Percentiles rank a stretch among this genome's conserved stretches.
Evolutionary conservation across 2,113 vertebrate genomes (phyloP).

Genomic region (Emydocephalus ijimae): DNA sequence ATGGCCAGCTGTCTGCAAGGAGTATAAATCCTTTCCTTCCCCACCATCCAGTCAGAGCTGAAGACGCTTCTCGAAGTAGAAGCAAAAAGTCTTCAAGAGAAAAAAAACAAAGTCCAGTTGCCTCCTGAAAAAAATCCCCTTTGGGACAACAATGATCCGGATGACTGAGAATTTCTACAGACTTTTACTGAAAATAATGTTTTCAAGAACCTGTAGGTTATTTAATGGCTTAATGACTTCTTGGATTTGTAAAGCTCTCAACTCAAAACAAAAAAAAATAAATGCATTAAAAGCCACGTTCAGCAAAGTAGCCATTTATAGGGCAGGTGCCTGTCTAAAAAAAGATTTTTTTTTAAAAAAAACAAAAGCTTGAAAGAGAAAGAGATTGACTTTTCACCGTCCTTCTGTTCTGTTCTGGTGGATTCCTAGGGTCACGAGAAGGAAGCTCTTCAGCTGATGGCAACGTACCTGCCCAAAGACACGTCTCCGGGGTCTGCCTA

Average conservation of each 20-base stretch:
- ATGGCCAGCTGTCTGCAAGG: no score
- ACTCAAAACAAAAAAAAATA: neutral
- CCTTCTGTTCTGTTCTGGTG: neutral
- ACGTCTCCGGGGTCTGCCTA: constrained; percentile 98
- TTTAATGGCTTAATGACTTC: neutral
- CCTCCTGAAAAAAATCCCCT: no score
- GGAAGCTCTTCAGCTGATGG: constrained; percentile 96
- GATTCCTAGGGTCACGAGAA: constrained; percentile 90
- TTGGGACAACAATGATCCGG: no score
- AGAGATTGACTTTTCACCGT: neutral
- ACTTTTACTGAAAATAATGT: neutral
- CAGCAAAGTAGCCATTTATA: neutral
- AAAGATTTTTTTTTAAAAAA: neutral
- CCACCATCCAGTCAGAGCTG: no score
- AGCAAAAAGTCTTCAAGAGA: no score
- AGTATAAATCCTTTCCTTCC: no score
- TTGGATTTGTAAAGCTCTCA: neutral
- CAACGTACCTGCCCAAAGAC: constrained; percentile 96
- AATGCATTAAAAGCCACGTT: neutral
- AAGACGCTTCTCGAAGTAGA: no score
- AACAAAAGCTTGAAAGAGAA: neutral
- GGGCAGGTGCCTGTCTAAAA: neutral
- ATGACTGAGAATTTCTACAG: no score
- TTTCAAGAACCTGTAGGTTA: neutral
- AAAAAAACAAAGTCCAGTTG: no score